A percentile compares a stretch with the other conserved stretches of the same genome.
Evolutionary conservation across 2,113 vertebrate species (phyloP).

Genomic region (Symphodus melops): DNA sequence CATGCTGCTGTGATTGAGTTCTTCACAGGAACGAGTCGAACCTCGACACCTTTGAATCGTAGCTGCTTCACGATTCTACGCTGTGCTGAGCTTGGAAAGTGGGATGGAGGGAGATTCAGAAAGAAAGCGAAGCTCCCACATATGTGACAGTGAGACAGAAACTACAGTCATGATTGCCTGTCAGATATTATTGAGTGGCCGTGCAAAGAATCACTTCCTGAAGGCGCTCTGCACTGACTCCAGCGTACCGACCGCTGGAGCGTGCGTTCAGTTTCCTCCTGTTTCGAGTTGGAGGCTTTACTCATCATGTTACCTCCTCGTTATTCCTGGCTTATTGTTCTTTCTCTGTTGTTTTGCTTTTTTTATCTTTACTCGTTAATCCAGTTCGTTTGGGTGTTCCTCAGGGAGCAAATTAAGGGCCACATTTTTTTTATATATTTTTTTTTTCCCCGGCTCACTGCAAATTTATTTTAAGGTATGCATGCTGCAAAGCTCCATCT

Average conservation of each 20-base stretch:
- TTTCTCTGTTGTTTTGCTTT: constrained; percentile 34
- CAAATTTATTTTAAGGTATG: constrained; percentile 62
- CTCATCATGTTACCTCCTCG: not conserved
- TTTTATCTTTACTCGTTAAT: constrained; percentile 45
- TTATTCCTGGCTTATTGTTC: not conserved
- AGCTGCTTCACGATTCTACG: too few relatives aligned
- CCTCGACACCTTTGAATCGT: too few relatives aligned
- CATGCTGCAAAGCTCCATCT: constrained; percentile 55
- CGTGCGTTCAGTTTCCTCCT: not conserved
- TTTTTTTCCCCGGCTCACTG: constrained; percentile 20
- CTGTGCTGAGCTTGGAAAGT: too few relatives aligned
- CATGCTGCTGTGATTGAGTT: too few relatives aligned
- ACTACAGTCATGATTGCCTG: not conserved
- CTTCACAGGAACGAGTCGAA: too few relatives aligned
- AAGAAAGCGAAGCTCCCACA: too few relatives aligned
- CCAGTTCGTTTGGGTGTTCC: constrained; percentile 53
- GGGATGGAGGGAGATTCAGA: too few relatives aligned
- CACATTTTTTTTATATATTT: too few relatives aligned
- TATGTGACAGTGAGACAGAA: too few relatives aligned
- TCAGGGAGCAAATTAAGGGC: constrained; percentile 64
- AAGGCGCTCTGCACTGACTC: not conserved
- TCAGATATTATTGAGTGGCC: not conserved
- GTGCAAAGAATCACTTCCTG: not conserved
- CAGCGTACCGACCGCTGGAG: not conserved
- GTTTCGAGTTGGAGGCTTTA: not conserved